Conservation (phyloP, 2,888 invertebrate genomes). For the Aleiodes leptofemur region DNA sequence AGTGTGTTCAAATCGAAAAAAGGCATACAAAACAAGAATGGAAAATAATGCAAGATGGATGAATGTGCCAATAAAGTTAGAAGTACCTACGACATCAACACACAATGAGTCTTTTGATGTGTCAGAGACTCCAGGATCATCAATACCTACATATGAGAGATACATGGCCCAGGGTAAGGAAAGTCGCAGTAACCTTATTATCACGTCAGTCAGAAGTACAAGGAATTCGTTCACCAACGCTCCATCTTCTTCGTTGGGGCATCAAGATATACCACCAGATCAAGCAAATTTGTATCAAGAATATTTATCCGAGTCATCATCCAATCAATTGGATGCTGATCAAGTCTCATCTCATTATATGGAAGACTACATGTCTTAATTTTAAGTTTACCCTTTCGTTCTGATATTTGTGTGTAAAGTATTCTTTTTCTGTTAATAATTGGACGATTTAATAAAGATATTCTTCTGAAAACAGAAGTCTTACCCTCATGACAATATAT, state of each 20-base stretch:
- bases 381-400: neutral
- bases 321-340: neutral
- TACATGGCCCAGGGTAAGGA: too few species aligned
- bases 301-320: neutral
- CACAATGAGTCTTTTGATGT: neutral
- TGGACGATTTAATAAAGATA: too few species aligned
- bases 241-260: neutral
- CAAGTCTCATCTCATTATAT: slow-evolving; percentile 1
- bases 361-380: neutral
- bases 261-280: neutral
- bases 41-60: neutral
- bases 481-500: neutral
- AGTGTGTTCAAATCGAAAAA: slow-evolving; percentile 38
- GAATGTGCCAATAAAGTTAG: slow-evolving; percentile 15
- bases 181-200: too few species aligned
- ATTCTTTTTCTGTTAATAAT: too few species aligned
- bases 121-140: neutral
- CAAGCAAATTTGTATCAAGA: neutral
- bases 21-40: neutral
- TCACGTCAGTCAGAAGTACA: too few species aligned
- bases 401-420: neutral
- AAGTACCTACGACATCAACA: slow-evolving; percentile 23
- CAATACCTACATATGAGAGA: too few species aligned
- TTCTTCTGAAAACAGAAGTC: too few species aligned
- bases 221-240: too few species aligned